These are phyloP conservation scores for Scotopteryx bipunctaria DNA, from an alignment of 2,888 invertebrate genomes.

Conservation along the genomic window DNA sequence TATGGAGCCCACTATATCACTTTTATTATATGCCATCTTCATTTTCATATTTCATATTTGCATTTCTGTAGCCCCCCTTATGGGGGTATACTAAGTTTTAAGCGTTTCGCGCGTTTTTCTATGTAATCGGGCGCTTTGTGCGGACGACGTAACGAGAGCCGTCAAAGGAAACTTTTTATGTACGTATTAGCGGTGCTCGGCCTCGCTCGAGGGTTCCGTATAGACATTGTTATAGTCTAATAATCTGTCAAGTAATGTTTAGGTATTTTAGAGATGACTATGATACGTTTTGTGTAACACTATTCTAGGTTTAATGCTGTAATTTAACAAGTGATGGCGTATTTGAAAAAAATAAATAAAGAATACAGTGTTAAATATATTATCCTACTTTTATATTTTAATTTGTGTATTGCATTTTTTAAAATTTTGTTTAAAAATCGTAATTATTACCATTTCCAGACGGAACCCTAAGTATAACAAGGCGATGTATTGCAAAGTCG, in stretches of 20 bases:
- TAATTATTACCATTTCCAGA: not conserved
- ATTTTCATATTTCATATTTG: conserved; percentile 86
- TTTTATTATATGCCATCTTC: conserved; percentile 90
- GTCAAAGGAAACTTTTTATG: conserved; percentile 62
- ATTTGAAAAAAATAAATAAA: too few species aligned
- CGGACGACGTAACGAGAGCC: conserved; percentile 57
- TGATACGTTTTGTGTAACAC: too few species aligned
- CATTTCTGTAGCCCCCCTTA: conserved; percentile 68
- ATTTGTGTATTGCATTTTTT: not conserved
- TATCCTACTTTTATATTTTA: not conserved
- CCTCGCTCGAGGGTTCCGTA: conserved; percentile 42
- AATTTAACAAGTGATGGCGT: too few species aligned
- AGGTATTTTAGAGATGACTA: too few species aligned
- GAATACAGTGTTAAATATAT: too few species aligned
- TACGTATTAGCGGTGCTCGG: conserved; percentile 38
- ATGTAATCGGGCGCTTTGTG: conserved; percentile 74
- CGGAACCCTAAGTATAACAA: conserved; percentile 47
- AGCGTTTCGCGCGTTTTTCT: conserved; percentile 77
- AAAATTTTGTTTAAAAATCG: not conserved
- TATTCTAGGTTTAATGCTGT: too few species aligned
- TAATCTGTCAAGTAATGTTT: too few species aligned
- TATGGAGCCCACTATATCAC: conserved; percentile 90
- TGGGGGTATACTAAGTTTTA: conserved; percentile 51
- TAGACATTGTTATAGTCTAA: not conserved
- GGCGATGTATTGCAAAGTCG: conserved; percentile 52